Evolutionary conservation across 1,140 invertebrate genomes (phyloP), one percentile per base, ranked within the genome.

Genomic region (Meloidogyne hapla): DNA sequence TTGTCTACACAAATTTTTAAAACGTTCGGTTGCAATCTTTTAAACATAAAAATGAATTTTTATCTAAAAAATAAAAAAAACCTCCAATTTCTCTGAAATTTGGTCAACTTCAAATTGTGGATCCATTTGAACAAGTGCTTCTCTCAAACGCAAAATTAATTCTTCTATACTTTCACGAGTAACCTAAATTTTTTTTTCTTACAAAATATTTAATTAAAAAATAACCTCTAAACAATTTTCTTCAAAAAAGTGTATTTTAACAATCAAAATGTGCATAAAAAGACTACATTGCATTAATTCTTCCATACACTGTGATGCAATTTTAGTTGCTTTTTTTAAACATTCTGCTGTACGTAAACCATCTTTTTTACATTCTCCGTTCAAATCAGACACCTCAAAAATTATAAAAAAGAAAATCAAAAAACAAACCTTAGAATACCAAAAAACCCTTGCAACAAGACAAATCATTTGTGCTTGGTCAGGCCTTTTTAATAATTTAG

Each of bases 401-500:
- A 21, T n/a, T 18, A n/a, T 23, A 18, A 10, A 15, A 18, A 78
- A 40, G 9, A 61, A 77, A 40, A 69, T 69, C 28, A 92, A 92
- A 88, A 56, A 26, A 9, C 90, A 89, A n/a, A 89, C 90, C 28
- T 91, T 86, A 65, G 90, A 94, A 70, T 94, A 95, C 96, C 96
- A 98, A 89, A 97, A 98, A 61, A 98, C 91, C 88, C 97, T 94
- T 0, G 95, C 93, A 92, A 1, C 98, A 93, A 9, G 93, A 94
- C 75, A 95, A 89, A 87, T 94, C 95, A 85, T 95, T 69, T 95
- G 89, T 84, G 94, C 96, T 85, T 99, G 96, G 89, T 99, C 96
- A 0, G 95, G 94, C 85, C 98, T 99, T 88, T 98, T 96, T 0
- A 99, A 89, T 66, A 99, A 89, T 88, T 98, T 98, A 66, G 94